Percentiles rank a stretch among this genome's conserved stretches.
Conservation (phyloP, 2,888 invertebrate species). For the Chorisops tibialis region DNA sequence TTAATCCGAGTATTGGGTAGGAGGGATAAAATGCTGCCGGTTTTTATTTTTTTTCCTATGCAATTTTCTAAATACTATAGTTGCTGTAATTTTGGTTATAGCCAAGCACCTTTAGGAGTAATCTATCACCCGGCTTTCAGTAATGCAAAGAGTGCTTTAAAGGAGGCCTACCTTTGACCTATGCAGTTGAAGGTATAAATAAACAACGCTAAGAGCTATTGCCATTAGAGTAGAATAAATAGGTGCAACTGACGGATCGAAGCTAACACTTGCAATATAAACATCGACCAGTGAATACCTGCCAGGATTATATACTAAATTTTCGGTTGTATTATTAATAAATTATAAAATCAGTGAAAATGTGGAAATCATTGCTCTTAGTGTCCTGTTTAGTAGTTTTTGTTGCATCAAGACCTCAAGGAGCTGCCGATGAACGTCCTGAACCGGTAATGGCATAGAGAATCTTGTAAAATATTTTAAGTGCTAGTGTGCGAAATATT, state of each 20-base stretch:
- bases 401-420: constrained; percentile 42
- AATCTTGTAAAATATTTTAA: too few relatives aligned
- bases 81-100: constrained; percentile 5
- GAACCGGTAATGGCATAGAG: constrained; percentile 41
- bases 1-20: too few relatives aligned
- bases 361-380: constrained; percentile 40
- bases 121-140: constrained; percentile 26
- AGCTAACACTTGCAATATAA: constrained; percentile 16
- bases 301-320: background rate
- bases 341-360: constrained; percentile 29
- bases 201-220: constrained; percentile 26
- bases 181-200: constrained; percentile 26
- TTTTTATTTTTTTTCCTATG: too few relatives aligned
- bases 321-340: constrained; percentile 34
- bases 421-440: constrained; percentile 40
- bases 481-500: too few relatives aligned
- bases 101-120: constrained; percentile 13
- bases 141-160: constrained; percentile 5
- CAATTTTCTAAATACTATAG: too few relatives aligned
- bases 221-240: constrained; percentile 30
- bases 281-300: constrained; percentile 16
- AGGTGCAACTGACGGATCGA: constrained; percentile 27
- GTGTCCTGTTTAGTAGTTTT: constrained; percentile 36
- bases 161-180: constrained; percentile 33
- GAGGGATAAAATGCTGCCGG: too few relatives aligned